These are phyloP conservation scores for Ochotona curzoniae DNA, from an alignment of 2,113 vertebrate genomes.

Conservation along the genomic window DNA sequence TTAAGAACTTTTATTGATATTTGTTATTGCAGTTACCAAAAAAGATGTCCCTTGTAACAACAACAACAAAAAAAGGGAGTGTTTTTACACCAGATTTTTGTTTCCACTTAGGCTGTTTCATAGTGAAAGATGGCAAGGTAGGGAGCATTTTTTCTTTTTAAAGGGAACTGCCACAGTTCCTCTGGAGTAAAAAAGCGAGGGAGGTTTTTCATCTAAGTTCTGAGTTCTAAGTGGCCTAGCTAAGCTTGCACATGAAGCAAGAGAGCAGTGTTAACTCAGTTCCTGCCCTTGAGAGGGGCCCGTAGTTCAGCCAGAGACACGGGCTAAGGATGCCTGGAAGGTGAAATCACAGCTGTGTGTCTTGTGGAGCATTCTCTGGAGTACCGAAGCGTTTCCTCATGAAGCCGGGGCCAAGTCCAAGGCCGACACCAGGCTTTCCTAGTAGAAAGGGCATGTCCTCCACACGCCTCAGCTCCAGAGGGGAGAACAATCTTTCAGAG, in stretches of 20 bases:
- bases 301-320: neutral
- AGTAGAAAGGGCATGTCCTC: neutral
- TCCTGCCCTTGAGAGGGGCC: neutral
- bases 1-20: constrained; percentile 12
- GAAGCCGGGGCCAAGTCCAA: neutral
- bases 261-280: neutral
- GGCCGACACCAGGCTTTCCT: neutral
- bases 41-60: neutral
- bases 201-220: neutral
- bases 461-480: neutral
- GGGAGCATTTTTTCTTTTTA: neutral
- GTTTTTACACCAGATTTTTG: neutral
- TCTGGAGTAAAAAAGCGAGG: neutral
- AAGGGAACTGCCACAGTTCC: neutral
- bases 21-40: neutral
- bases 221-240: neutral
- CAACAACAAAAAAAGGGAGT: neutral
- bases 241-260: neutral
- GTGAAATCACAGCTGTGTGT: neutral
- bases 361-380: constrained; percentile 23
- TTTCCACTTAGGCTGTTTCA: neutral
- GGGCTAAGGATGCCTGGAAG: neutral
- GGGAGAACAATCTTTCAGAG: neutral
- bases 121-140: neutral
- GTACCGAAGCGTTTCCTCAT: constrained; percentile 5